Conservation (phyloP, 1,140 invertebrate species). For the Tetraneura akinire region DNA sequence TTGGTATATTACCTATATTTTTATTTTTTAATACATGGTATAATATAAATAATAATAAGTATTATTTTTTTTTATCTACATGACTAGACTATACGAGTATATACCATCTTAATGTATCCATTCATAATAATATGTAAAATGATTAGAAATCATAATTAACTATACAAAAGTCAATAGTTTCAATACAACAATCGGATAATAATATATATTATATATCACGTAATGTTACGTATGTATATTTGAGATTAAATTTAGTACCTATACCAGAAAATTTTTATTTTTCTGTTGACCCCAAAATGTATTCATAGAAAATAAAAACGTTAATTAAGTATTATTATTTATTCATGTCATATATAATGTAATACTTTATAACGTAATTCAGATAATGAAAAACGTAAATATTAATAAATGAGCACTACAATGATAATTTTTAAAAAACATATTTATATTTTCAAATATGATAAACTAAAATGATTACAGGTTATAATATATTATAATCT, state of each 20-base stretch:
- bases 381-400: too few species aligned
- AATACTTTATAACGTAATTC: background rate
- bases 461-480: too few species aligned
- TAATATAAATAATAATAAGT: too few species aligned
- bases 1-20: too few species aligned
- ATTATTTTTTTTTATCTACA: background rate
- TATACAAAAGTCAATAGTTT: background rate
- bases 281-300: constrained; percentile 4
- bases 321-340: background rate
- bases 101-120: background rate
- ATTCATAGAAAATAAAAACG: background rate
- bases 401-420: too few species aligned
- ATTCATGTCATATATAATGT: background rate
- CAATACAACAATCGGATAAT: background rate
- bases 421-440: too few species aligned
- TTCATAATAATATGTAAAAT: too few species aligned
- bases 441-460: too few species aligned
- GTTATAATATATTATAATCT: too few species aligned
- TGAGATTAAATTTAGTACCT: background rate
- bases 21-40: too few species aligned
- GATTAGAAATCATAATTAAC: background rate
- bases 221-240: background rate
- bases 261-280: background rate
- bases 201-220: background rate
- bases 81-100: background rate